Conservation (phyloP, 2,888 invertebrate genomes). For the Xanthia togata region DNA sequence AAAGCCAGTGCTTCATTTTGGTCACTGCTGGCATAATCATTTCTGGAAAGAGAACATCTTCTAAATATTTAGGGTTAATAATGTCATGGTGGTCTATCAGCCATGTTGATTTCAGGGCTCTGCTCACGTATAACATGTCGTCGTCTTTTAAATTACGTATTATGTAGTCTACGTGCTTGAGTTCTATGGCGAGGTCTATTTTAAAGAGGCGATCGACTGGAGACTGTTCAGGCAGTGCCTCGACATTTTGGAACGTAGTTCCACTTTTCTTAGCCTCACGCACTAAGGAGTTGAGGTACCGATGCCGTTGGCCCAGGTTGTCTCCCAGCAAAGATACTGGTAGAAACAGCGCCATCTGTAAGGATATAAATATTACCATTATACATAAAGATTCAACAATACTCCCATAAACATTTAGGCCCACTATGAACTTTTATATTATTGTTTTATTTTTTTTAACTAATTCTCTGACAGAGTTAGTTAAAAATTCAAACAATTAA, state of each 20-base stretch:
- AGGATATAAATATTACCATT: constrained; percentile 73
- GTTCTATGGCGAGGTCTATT: constrained; percentile 79
- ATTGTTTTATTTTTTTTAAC: no score
- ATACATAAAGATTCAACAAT: not conserved
- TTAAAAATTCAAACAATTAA: no score
- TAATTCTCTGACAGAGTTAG: no score
- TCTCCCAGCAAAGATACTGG: constrained; percentile 73
- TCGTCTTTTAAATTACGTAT: constrained; percentile 76
- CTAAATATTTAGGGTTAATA: constrained; percentile 78
- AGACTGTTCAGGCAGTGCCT: constrained; percentile 67
- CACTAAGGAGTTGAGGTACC: constrained; percentile 74
- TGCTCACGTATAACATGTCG: constrained; percentile 81
- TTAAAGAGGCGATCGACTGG: constrained; percentile 79
- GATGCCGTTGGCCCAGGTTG: constrained; percentile 76
- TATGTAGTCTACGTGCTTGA: constrained; percentile 75
- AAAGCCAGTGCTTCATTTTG: constrained; percentile 77
- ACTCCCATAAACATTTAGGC: no score
- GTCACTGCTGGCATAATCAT: constrained; percentile 77
- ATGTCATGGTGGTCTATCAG: constrained; percentile 74
- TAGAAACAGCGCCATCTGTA: constrained; percentile 68
- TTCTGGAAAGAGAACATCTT: constrained; percentile 75
- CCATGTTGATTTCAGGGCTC: constrained; percentile 80
- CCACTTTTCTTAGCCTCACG: constrained; percentile 48
- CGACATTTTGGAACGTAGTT: constrained; percentile 53
- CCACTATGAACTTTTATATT: no score